Percentiles rank a stretch among this genome's conserved stretches.
These are phyloP conservation scores for Gastrophysa polygoni DNA, from an alignment of 2,888 invertebrate species.

Conservation along the genomic window DNA sequence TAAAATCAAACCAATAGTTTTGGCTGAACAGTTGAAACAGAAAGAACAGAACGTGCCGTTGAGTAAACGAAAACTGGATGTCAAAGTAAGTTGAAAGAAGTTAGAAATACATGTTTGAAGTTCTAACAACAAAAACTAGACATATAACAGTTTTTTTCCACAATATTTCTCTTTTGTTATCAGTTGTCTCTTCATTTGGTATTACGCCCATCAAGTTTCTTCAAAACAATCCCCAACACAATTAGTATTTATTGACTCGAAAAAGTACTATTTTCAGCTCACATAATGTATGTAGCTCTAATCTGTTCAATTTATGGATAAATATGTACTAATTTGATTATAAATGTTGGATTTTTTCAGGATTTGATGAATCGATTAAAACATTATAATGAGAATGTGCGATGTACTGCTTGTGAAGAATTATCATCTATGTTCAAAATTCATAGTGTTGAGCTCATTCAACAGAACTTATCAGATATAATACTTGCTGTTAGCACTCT, in stretches of 20 bases:
- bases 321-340: too few species aligned
- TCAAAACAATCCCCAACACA: too few species aligned
- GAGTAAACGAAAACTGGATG: constrained; percentile 71
- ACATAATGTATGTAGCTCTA: too few species aligned
- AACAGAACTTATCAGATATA: constrained; percentile 66
- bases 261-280: too few species aligned
- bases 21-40: constrained; percentile 74
- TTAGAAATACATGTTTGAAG: too few species aligned
- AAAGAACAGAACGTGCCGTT: constrained; percentile 63
- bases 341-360: constrained; percentile 57
- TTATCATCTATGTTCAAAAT: constrained; percentile 64
- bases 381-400: constrained; percentile 75
- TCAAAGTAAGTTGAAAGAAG: constrained; percentile 67
- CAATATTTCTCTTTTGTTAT: too few species aligned
- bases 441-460: constrained; percentile 54
- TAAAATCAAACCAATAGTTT: constrained; percentile 85
- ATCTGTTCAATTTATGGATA: too few species aligned
- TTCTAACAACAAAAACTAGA: constrained; percentile 6
- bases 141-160: neutral
- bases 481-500: constrained; percentile 73
- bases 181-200: neutral
- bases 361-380: constrained; percentile 73
- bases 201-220: too few species aligned
- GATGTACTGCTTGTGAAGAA: constrained; percentile 69
- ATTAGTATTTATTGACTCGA: too few species aligned